Conservation (phyloP, 2,888 invertebrate genomes). For the Rhagonycha lutea region DNA sequence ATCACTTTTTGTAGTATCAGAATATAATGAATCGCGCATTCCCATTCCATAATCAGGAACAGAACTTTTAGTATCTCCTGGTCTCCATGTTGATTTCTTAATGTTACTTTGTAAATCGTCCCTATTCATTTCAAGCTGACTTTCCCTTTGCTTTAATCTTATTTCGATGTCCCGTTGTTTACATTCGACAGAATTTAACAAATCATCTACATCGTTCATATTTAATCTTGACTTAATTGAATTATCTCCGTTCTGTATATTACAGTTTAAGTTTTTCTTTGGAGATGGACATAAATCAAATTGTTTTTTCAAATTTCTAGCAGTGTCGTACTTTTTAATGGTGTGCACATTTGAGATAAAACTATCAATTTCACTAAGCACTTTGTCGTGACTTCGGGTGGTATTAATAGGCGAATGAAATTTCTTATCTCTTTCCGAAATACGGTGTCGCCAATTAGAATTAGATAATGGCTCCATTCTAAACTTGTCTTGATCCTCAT, state of each 20-base stretch:
- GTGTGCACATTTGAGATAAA: conserved; percentile 50
- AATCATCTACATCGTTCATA: conserved; percentile 50
- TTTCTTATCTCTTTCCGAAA: neutral
- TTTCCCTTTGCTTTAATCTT: conserved; percentile 22
- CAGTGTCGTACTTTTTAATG: conserved; percentile 42
- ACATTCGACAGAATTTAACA: conserved; percentile 54
- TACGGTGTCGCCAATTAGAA: neutral
- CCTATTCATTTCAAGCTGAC: neutral
- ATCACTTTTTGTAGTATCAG: neutral
- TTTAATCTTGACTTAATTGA: conserved; percentile 38
- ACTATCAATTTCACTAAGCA: conserved; percentile 47
- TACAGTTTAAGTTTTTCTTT: conserved; percentile 36
- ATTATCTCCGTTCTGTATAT: neutral
- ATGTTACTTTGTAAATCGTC: neutral
- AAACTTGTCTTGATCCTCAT: neutral
- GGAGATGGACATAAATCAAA: conserved; percentile 28
- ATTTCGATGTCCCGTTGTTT: conserved; percentile 50
- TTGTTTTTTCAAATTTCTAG: conserved; percentile 41
- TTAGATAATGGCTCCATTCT: neutral
- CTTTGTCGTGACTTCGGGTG: conserved; percentile 17
- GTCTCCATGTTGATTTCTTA: neutral
- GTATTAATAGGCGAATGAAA: neutral
- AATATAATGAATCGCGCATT: conserved; percentile 18
- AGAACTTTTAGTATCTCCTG: conserved; percentile 40
- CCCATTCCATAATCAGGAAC: conserved; percentile 50